A percentile compares a stretch with the other conserved stretches of the same genome.
These are phyloP conservation scores for Radopholus similis DNA, from an alignment of 1,140 invertebrate species.

Conservation along the genomic window DNA sequence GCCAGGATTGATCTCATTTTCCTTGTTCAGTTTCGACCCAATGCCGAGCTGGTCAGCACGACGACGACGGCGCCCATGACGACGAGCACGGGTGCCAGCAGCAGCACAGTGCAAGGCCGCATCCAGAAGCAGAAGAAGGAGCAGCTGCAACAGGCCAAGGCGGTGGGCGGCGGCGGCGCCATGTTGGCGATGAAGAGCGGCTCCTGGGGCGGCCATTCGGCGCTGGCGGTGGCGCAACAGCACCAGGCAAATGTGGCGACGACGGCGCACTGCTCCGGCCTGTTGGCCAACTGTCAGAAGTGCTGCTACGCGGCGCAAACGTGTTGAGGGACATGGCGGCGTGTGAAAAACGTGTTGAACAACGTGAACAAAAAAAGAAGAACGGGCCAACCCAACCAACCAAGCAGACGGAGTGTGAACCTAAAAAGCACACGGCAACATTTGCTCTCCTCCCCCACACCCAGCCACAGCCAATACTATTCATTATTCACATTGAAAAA, in stretches of 20 bases:
- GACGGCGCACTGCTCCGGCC: background rate
- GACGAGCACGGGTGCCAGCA: conserved; percentile 26
- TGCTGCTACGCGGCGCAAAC: conserved; percentile 20
- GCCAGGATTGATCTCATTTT: too few relatives aligned
- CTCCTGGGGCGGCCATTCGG: conserved; percentile 54
- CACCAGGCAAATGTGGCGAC: background rate
- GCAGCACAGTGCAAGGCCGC: conserved; percentile 3
- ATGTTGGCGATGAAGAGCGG: conserved; percentile 52
- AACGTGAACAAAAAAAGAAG: too few relatives aligned
- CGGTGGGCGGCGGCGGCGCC: conserved; percentile 29
- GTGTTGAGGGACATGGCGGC: conserved; percentile 5
- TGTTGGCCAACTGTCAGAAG: background rate
- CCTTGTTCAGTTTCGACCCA: background rate
- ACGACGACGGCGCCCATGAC: background rate
- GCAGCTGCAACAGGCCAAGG: conserved; percentile 15
- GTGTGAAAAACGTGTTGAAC: background rate
- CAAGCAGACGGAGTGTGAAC: too few relatives aligned
- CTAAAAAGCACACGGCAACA: too few relatives aligned
- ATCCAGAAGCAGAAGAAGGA: conserved; percentile 3
- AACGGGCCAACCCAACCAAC: too few relatives aligned
- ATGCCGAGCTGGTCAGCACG: background rate
- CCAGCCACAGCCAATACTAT: too few relatives aligned
- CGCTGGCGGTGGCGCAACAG: conserved; percentile 21
- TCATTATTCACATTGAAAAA: too few relatives aligned
- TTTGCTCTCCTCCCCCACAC: too few relatives aligned